Evolutionary conservation across 92 coral and sea anemone species (phyloP).

Genomic region (Diadumene lineata): DNA sequence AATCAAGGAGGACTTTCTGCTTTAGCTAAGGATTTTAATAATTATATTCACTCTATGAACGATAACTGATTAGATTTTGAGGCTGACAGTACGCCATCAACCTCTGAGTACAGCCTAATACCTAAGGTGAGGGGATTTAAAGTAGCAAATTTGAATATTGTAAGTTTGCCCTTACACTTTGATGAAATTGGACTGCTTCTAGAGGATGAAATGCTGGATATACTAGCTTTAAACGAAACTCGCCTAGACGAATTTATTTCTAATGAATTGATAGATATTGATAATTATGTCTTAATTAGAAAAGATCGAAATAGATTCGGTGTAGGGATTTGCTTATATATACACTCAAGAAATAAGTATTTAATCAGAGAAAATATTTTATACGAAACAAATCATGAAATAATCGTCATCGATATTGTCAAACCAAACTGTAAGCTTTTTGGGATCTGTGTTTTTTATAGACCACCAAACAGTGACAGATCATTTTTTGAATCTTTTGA

Average conservation of each 20-base stretch:
- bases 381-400: slow-evolving; percentile 26
- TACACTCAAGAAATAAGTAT: slow-evolving; percentile 4
- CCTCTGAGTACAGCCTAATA: neutral
- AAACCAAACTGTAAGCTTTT: slow-evolving; percentile 41
- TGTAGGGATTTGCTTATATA: slow-evolving; percentile 47
- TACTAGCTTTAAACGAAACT: slow-evolving; percentile 54
- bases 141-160: slow-evolving; percentile 23
- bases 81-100: no score
- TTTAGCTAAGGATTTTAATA: no score
- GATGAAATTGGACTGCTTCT: slow-evolving; percentile 26
- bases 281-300: slow-evolving; percentile 40
- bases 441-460: slow-evolving; percentile 44
- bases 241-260: slow-evolving; percentile 24
- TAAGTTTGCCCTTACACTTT: slow-evolving; percentile 25
- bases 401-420: slow-evolving; percentile 24
- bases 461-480: slow-evolving; percentile 59
- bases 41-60: no score
- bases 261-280: slow-evolving; percentile 4
- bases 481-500: no score
- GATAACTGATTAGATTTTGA: no score
- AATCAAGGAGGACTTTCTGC: no score
- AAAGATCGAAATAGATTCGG: slow-evolving; percentile 33
- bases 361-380: neutral
- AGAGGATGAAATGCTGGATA: slow-evolving; percentile 29
- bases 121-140: slow-evolving; percentile 29